Conservation (phyloP, 2,888 invertebrate species). For the Sisyra nigra region DNA sequence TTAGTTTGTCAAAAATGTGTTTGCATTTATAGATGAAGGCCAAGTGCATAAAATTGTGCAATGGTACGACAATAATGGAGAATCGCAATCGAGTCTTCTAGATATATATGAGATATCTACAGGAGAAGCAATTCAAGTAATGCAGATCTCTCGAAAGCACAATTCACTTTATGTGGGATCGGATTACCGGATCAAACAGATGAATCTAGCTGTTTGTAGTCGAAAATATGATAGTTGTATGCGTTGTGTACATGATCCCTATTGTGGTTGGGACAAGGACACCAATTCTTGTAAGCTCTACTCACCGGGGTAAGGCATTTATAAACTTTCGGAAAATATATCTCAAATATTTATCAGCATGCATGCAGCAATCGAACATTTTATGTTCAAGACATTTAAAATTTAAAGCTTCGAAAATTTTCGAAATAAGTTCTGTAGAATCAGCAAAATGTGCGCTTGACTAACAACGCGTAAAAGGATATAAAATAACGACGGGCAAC, state of each 20-base stretch:
- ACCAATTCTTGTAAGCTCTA: constrained; percentile 38
- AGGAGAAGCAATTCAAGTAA: constrained; percentile 37
- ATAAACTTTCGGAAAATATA: too few species aligned
- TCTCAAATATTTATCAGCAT: too few species aligned
- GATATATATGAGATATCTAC: constrained; percentile 42
- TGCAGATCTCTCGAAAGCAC: constrained; percentile 38
- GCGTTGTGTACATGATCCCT: constrained; percentile 46
- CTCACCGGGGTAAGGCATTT: constrained; percentile 26
- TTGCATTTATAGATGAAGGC: constrained; percentile 30
- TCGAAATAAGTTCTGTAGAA: too few species aligned
- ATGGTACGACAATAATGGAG: constrained; percentile 34
- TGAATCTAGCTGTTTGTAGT: constrained; percentile 33
- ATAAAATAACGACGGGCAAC: too few species aligned
- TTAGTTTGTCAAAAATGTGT: neutral
- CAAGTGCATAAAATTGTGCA: constrained; percentile 47
- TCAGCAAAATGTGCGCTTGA: too few species aligned
- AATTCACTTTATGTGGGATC: constrained; percentile 41
- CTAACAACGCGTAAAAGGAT: too few species aligned
- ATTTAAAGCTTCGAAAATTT: too few species aligned
- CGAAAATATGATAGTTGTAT: constrained; percentile 43
- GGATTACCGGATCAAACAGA: constrained; percentile 38
- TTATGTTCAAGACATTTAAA: too few species aligned
- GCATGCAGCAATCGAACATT: too few species aligned
- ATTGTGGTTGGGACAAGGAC: constrained; percentile 55
- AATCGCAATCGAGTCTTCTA: constrained; percentile 32